Conservation (phyloP, 2,113 vertebrate species). For the Scomber colias region DNA sequence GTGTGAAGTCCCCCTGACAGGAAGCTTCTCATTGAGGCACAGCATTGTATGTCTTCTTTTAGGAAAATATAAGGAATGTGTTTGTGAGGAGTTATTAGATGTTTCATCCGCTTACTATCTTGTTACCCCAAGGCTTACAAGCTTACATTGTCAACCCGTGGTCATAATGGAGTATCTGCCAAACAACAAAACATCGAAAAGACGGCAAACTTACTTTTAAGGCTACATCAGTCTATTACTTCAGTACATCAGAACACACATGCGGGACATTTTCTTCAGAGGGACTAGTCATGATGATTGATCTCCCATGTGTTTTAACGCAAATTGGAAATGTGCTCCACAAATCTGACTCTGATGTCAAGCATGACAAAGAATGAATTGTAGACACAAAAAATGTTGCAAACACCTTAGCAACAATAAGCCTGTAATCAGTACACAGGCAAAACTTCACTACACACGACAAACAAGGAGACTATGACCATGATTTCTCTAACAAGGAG, state of each 20-base stretch:
- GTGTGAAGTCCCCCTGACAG: conserved; percentile 26
- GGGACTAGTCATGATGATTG: conserved; percentile 19
- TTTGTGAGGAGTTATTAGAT: conserved; percentile 2
- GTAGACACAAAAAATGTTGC: not conserved
- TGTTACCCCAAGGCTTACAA: conserved; percentile 10
- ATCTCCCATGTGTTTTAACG: conserved; percentile 25
- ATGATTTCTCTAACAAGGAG: not conserved
- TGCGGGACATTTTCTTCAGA: not conserved
- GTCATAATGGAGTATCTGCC: conserved; percentile 16
- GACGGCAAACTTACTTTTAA: conserved; percentile 3
- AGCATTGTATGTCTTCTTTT: not conserved
- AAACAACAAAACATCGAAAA: conserved; percentile 31
- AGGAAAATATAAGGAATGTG: not conserved
- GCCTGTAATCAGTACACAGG: conserved; percentile 5
- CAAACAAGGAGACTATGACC: not conserved
- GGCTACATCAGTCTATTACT: conserved; percentile 8
- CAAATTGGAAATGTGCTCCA: conserved; percentile 16
- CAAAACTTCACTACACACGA: not conserved
- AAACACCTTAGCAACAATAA: not conserved
- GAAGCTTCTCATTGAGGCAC: conserved; percentile 27
- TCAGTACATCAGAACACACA: not conserved
- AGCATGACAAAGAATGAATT: conserved; percentile 29
- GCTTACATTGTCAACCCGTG: conserved; percentile 30
- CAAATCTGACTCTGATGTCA: conserved; percentile 6
- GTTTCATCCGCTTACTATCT: conserved; percentile 4